Evolutionary conservation across 2,113 vertebrate species (phyloP).

Genomic region (Oxyruncus cristatus): DNA sequence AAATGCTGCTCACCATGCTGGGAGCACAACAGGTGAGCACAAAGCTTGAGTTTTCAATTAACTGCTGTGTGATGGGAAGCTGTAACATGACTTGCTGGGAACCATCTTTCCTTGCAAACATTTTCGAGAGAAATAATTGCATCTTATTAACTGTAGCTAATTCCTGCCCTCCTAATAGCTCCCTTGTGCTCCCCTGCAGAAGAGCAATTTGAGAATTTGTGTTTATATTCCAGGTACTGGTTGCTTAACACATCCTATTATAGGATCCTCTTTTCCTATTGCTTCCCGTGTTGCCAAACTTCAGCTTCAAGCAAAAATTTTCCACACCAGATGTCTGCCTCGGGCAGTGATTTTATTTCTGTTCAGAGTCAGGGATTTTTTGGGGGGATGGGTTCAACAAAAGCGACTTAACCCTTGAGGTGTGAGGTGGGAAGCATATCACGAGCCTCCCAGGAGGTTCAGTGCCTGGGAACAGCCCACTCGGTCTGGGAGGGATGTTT

Average conservation of each 20-base stretch:
- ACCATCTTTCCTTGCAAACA: not conserved
- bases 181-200: not conserved
- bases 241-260: not conserved
- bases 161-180: not conserved
- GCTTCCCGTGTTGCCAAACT: not conserved
- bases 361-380: not conserved
- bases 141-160: slow-evolving; percentile 1
- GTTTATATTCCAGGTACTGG: not conserved
- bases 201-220: not conserved
- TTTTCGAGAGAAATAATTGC: not conserved
- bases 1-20: not conserved
- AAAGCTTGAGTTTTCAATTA: not conserved
- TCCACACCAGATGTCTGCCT: slow-evolving; percentile 39
- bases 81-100: not conserved
- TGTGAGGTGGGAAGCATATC: not conserved
- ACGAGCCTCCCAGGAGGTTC: not conserved
- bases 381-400: not conserved
- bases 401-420: not conserved
- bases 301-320: slow-evolving; percentile 30
- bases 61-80: not conserved
- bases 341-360: slow-evolving; percentile 10
- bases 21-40: not conserved
- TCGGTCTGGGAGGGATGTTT: not conserved
- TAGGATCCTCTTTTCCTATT: not conserved
- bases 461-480: not conserved